A percentile compares a stretch with the other conserved stretches of the same genome.
These are phyloP conservation scores for Epinephelus coioides DNA, from an alignment of 2,797 vertebrate species.

Conservation along the genomic window DNA sequence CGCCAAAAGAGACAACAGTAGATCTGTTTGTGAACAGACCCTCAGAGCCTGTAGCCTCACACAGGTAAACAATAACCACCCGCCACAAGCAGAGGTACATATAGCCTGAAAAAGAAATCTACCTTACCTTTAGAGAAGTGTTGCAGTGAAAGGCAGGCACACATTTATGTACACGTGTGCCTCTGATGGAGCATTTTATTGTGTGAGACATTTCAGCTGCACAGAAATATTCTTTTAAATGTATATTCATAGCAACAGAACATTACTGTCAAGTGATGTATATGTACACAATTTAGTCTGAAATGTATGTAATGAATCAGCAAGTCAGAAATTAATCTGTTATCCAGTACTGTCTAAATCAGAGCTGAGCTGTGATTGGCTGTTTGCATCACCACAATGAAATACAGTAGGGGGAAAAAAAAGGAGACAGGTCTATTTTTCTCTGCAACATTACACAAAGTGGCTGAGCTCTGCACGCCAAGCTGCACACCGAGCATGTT, in stretches of 20 bases:
- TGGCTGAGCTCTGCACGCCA: background rate
- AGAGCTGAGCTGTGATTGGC: background rate
- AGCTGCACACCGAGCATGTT: slow-evolving; percentile 7
- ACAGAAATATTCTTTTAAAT: background rate
- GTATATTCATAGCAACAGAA: background rate
- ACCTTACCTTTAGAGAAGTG: background rate
- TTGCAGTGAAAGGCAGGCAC: background rate
- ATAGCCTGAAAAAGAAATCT: background rate
- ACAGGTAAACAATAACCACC: background rate
- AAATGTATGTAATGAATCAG: slow-evolving; percentile 3
- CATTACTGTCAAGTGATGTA: background rate
- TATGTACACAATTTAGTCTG: background rate
- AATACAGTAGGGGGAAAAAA: background rate
- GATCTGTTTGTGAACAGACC: background rate
- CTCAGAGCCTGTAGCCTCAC: background rate
- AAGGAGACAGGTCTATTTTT: slow-evolving; percentile 1
- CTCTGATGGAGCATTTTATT: background rate
- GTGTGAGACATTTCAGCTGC: background rate
- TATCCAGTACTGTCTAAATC: background rate
- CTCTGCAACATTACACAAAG: background rate
- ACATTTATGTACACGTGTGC: background rate
- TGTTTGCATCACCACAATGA: background rate
- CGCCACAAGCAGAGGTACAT: background rate
- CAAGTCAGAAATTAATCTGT: background rate
- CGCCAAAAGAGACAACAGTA: background rate